Evolutionary conservation across 2,888 invertebrate genomes (phyloP).

Genomic region (Hydrotaea cyrtoneurina): DNA sequence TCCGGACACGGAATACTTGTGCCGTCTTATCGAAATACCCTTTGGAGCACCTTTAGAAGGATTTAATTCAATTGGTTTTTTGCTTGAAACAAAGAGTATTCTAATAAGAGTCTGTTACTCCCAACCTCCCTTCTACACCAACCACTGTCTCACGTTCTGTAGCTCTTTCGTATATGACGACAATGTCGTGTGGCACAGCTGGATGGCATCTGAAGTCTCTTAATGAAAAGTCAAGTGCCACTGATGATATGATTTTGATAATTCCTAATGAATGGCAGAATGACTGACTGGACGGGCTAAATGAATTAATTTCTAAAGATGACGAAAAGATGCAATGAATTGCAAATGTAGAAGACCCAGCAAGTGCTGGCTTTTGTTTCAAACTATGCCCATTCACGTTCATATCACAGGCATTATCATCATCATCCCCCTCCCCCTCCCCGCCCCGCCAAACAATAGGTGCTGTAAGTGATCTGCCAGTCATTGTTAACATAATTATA

Average conservation of each 20-base stretch:
- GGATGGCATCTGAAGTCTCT: not conserved
- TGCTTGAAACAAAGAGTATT: not conserved
- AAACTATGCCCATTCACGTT: conserved; percentile 1
- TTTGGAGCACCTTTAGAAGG: not conserved
- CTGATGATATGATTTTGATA: conserved; percentile 4
- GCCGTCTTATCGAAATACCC: not conserved
- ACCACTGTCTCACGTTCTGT: not conserved
- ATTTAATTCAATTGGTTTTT: not conserved
- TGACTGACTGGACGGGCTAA: not conserved
- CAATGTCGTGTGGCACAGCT: not conserved
- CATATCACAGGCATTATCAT: not conserved
- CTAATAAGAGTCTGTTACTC: too few species aligned
- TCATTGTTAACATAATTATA: conserved; percentile 7
- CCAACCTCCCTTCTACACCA: too few species aligned
- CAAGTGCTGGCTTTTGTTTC: not conserved
- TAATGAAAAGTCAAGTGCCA: conserved; percentile 2
- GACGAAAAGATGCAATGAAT: not conserved
- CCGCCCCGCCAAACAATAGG: not conserved
- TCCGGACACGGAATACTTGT: not conserved
- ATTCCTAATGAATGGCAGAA: not conserved
- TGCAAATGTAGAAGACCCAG: not conserved
- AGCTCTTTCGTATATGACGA: not conserved
- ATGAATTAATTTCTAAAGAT: conserved; percentile 5
- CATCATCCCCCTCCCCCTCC: not conserved
- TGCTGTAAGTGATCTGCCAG: conserved; percentile 5